Base-by-base conservation (phyloP, 2,797 vertebrate genomes). In the Manis crassicaudata region DNA sequence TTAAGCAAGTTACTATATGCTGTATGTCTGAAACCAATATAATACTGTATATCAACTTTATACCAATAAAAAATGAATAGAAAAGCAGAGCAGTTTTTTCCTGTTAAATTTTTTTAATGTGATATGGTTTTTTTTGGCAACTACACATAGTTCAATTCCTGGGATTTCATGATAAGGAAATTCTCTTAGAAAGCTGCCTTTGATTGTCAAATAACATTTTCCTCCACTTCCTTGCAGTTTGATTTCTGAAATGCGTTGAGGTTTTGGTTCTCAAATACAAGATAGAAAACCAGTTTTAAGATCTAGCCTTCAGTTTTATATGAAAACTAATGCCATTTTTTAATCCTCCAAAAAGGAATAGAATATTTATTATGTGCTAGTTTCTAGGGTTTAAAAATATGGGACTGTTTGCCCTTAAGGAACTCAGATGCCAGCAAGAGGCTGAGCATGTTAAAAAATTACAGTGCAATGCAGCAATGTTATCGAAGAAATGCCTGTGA, bases 221-320 rank as follows among this genome's bases (percentile, higher is more conserved):
- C 37, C 9, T 92, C 54, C 29, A 40, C 70, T 82, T 93, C 11
- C 46, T 85, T 83, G 37, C 29, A 90, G 65, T 14, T 90, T 37
- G 40, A 67, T 21, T 60, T 82, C 52, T 76, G 77, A 73, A 90
- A 50, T 77, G 20, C 58, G 20, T 76, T 87, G 54, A 25, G 7
- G 11, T 76, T 92, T 93, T 52, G 25, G 23, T 92, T 84, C 56
- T 95, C 14, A 86, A 70, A 40, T 84, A 35, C 84, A 23, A 81
- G 21, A 43, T 70, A 67, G 23, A 68, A 96, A 96, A 88, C 16
- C 56, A n/a, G 63, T 82, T 85, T 80, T 89, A 52, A 72, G 87
- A 84, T 73, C 20, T 56, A 72, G 1, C 56, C 40, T 73, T 27
- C 35, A 21, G 25, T 79, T 91, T 73, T 46, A 29, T 62, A 32